These are phyloP conservation scores for Platysteira castanea DNA, from an alignment of 2,113 vertebrate species.

Conservation along the genomic window DNA sequence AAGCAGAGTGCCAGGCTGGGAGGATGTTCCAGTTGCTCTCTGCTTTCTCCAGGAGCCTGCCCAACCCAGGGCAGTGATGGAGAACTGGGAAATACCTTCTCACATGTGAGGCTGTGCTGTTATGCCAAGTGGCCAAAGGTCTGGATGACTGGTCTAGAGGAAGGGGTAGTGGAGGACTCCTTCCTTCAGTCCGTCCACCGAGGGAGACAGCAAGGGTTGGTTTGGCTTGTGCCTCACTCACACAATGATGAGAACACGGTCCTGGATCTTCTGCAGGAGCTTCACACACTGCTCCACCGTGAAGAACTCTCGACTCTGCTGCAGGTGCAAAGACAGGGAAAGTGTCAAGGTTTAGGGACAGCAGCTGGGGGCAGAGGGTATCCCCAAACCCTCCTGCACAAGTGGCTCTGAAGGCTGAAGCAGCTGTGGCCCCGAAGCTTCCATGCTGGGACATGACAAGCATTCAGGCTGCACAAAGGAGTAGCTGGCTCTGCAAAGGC, in stretches of 20 bases:
- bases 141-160: background rate
- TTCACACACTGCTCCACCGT: constrained; percentile 63
- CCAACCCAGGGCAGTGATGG: background rate
- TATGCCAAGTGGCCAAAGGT: background rate
- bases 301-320: constrained; percentile 66
- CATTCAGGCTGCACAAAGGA: background rate
- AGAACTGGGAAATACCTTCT: background rate
- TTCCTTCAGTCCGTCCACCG: background rate
- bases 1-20: rapidly evolving
- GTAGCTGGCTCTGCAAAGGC: background rate
- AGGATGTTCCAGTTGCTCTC: background rate
- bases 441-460: background rate
- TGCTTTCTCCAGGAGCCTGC: background rate
- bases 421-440: background rate
- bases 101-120: background rate
- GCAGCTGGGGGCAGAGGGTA: background rate
- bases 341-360: background rate
- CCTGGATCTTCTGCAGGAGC: constrained; percentile 69
- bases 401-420: background rate
- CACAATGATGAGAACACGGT: constrained; percentile 76
- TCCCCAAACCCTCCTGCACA: background rate
- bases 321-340: constrained; percentile 9
- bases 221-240: constrained; percentile 63
- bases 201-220: background rate
- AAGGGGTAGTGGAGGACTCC: background rate